A percentile compares a stretch with the other conserved stretches of the same genome.
Evolutionary conservation across 2,888 invertebrate genomes (phyloP).

Genomic region (Brachypterus glaber): DNA sequence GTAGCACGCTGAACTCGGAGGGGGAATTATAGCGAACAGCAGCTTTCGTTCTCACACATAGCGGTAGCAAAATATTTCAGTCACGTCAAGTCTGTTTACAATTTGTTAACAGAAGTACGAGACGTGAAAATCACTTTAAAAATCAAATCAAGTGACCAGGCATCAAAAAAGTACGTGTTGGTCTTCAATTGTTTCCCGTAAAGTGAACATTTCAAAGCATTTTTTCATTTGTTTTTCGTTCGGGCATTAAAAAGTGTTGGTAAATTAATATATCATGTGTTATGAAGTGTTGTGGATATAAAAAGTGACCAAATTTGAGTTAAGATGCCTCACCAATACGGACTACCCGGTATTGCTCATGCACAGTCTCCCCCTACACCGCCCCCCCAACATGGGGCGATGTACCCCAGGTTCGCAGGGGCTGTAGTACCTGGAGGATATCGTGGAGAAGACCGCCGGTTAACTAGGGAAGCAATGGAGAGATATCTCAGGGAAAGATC

Average conservation of each 20-base stretch:
- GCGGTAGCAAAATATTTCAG: conserved; percentile 15
- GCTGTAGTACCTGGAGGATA: conserved; percentile 55
- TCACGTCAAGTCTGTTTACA: conserved; percentile 2
- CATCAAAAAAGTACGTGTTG: too few relatives aligned
- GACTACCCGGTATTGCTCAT: conserved; percentile 59
- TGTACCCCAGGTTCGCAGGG: conserved; percentile 50
- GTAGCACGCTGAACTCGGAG: conserved; percentile 33
- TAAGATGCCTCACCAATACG: conserved; percentile 76
- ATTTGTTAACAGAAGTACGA: not conserved
- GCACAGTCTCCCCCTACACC: conserved; percentile 76
- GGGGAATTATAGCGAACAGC: conserved; percentile 26
- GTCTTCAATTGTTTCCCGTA: too few relatives aligned
- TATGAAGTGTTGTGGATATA: too few relatives aligned
- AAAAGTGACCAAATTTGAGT: conserved; percentile 16
- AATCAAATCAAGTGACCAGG: too few relatives aligned
- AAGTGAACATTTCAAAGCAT: too few relatives aligned
- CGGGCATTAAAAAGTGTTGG: conserved; percentile 8
- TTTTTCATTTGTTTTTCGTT: conserved; percentile 8
- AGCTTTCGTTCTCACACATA: conserved; percentile 38
- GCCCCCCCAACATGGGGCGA: conserved; percentile 55
- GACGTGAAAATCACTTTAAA: too few relatives aligned
- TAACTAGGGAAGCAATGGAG: conserved; percentile 91
- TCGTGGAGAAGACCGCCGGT: conserved; percentile 70
- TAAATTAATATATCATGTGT: conserved; percentile 10
- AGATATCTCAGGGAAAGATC: conserved; percentile 88